Evolutionary conservation across 2,113 vertebrate genomes (phyloP), one percentile per base, ranked within the genome.

Genomic region (Carassius gibelio): DNA sequence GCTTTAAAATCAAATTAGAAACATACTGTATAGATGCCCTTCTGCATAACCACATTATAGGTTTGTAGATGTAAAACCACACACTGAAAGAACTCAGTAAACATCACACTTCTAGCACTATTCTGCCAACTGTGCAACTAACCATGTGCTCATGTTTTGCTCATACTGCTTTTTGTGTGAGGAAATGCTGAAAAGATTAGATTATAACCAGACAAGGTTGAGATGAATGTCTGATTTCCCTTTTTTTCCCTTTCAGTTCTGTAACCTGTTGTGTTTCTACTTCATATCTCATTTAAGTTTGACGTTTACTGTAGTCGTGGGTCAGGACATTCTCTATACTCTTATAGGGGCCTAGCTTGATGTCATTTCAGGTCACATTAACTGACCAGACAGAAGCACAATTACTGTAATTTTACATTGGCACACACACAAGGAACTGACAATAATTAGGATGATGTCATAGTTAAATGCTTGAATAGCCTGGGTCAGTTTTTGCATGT

Each of bases 1-100:
- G 81, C 81, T 84, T 86, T 77, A 85, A 86, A 81, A 21, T 64
- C 64, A 77, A 82, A 69, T 81, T 84, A 68, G 78, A 88, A 84
- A 78, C 64, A 78, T 86, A 30, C 30, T 30, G 30, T 30, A 87
- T 83, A 81, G 68, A 74, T 82, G 59, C 57, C 66, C 45, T 45
- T 84, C 71, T 87, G n/a, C 45, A 45, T 42, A 57, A 45, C 68
- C 84, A 61, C 52, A 81, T 23, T 45, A 84, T 68, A 84, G n/a
- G 68, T 66, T 87, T 42, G 57, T 48, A 75, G 55, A 52, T 80
- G 82, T 87, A 81, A 87, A 86, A 83, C 72, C 55, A 50, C 64
- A 75, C 64, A 52, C 57, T 77, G n/a, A 69, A 61, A 59, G 45
- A 45, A 84, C 26, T 83, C 62, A 8, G 69, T 80, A 72, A 80